Evolutionary conservation across 2,888 invertebrate genomes (phyloP), one percentile per base, ranked within the genome.

Genomic region (Philereme vetulata): DNA sequence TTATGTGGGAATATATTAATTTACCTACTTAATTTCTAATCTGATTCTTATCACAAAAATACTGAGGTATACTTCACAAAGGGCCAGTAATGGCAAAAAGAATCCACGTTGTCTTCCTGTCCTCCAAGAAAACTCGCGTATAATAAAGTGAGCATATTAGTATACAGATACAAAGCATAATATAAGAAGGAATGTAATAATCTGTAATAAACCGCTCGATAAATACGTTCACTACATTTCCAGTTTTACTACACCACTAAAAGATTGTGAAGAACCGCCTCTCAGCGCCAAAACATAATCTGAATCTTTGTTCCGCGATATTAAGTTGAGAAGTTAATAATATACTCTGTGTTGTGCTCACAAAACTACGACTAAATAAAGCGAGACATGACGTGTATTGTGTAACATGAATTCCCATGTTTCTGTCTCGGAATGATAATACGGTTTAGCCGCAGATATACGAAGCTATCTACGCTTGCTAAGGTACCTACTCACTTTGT

Each of bases 311-410:
- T 79, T 75, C 75, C 62, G 58, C 71, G 65, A 77, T 75, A 74
- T 72, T 72, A 76, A 74, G 74, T 74, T 72, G 74, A 75, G 73
- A 76, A 81, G 78, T 82, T 84, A 82, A 82, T 82, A 82, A 80
- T 74, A 80, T 74, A 76, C 71, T 74, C 74, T 78, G 73, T 71
- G 75, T 75, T 75, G 70, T 77, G 78, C 78, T 78, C 78, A 72
- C 73, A 72, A 75, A 81, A 80, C 72, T 74, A 76, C 70, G 65
- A 71, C 71, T 73, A 68, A 74, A 76, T 75, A 78, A 78, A 75
- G 67, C 71, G 70, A 67, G 65, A 71, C 73, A 70, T 74, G 69
- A 71, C 75, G 69, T 75, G 73, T 71, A 75, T 70, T 70, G 65
- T 65, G 66, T 66, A 57, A 65, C 75, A 72, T 74, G 74, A 78